phyloP scores from a whole-genome alignment of 2,797 vertebrate genomes.

The Columba guinea region DNA sequence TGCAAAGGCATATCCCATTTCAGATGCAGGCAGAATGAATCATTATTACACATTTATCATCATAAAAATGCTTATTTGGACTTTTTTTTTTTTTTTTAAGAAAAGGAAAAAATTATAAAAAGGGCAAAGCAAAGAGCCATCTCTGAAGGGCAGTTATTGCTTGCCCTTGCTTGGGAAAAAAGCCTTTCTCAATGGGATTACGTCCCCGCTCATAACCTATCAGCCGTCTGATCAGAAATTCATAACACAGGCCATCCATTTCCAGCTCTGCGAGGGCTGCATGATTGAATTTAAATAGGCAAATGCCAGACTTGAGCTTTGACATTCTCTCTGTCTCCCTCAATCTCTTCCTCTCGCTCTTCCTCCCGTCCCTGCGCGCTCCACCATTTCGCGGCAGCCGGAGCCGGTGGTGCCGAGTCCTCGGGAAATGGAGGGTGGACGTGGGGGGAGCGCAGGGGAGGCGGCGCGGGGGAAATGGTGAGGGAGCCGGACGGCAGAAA shows the following conservation, averaged over 20 bases:
- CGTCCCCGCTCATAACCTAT: conserved; percentile 79
- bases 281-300: conserved; percentile 88
- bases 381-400: conserved; percentile 87
- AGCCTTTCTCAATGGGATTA: conserved; percentile 80
- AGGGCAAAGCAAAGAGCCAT: conserved; percentile 70
- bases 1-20: conserved; percentile 55
- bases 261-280: conserved; percentile 76
- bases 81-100: conserved; percentile 36
- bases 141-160: conserved; percentile 77
- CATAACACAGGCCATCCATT: conserved; percentile 80
- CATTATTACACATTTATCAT: conserved; percentile 70
- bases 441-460: conserved; percentile 67
- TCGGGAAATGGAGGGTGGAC: conserved; percentile 88
- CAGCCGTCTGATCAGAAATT: conserved; percentile 85
- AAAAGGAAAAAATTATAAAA: conserved; percentile 49
- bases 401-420: conserved; percentile 83
- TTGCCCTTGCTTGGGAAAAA: conserved; percentile 76
- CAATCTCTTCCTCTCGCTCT: conserved; percentile 65
- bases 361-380: conserved; percentile 35
- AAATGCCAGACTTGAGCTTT: conserved; percentile 81
- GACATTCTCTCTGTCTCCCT: conserved; percentile 77
- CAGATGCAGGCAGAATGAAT: conserved; percentile 47
- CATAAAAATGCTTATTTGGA: conserved; percentile 73
- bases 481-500: conserved; percentile 57
- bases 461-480: conserved; percentile 33